Base-by-base conservation (phyloP, 2,888 invertebrate species). In the Sturmia bella region DNA sequence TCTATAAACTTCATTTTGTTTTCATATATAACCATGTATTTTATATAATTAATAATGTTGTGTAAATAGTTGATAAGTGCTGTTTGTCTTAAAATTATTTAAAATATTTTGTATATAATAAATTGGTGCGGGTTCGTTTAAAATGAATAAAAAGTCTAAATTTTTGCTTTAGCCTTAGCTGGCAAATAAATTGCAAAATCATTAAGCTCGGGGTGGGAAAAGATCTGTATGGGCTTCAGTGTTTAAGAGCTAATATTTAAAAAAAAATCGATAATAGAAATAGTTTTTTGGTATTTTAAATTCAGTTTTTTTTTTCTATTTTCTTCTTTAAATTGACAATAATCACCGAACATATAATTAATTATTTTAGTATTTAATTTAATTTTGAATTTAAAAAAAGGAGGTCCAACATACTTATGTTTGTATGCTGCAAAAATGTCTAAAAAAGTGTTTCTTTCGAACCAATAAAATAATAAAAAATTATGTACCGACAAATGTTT, bases 251-350 rank as follows among this genome's bases (percentile, higher is more conserved):
- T 63, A 50, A 68, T 48, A 56, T 12, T 61, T 43, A 61, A 32
- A 63, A 9, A 50, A 56, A 37, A 50, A 50, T 32, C 19, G 13
- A 13, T 52, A 50, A 54, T 48, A 48, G n/a, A 63, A 21, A 54
- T 59, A 54, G 32, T 43, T 21, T 32, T 56, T 57, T 32, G 19
- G 19, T 15, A 41, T 73, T 68, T 11, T 9, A 32, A 32, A 1
- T 78, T 76, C 74, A n/a, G 1, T 24, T 64, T 75, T 19, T 15
- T 24, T 57, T 50, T 68, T 59, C 7, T 15, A 39, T 57, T 50
- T 68, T 59, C 7, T 48, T 74, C 64, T 59, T 64, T 64, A 70
- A 83, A 85, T 85, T 85, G 85, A 85, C 85, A 84, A 83, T 77
- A 79, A 84, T 83, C 79, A 81, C 59, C 76, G 83, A 81, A 82